phyloP scores from a whole-genome alignment of 2,888 invertebrate species.

The Drosophila fulvimacula region DNA sequence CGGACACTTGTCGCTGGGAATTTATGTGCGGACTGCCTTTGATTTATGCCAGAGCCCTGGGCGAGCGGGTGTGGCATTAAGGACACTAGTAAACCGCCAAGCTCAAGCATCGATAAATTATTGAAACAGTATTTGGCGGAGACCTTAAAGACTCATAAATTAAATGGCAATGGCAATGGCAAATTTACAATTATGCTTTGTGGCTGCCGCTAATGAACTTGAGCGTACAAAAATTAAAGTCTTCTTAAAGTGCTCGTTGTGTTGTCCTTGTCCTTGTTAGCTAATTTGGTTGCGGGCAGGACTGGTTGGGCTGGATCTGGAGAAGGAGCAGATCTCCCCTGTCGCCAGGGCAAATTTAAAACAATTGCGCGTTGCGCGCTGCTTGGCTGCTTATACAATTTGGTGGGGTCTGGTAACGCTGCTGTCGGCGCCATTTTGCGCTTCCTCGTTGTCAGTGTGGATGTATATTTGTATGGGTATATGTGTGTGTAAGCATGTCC shows the following conservation, averaged over 20 bases:
- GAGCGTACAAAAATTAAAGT: conserved; percentile 13
- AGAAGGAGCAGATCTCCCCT: not conserved
- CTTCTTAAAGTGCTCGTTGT: conserved; percentile 12
- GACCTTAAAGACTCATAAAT: conserved; percentile 35
- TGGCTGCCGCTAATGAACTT: conserved; percentile 42
- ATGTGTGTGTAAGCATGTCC: conserved; percentile 35
- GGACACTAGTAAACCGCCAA: conserved; percentile 10
- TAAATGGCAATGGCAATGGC: conserved; percentile 14
- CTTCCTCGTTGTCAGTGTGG: conserved; percentile 11
- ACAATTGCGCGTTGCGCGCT: conserved; percentile 30
- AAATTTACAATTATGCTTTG: conserved; percentile 44
- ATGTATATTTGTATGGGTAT: not conserved
- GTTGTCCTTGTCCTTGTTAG: conserved; percentile 48
- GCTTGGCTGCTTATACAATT: conserved; percentile 19
- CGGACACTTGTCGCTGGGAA: conserved; percentile 62
- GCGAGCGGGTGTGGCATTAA: conserved; percentile 50
- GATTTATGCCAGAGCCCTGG: conserved; percentile 57
- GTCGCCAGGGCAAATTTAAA: conserved; percentile 32
- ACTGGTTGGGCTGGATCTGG: not conserved
- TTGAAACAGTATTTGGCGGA: conserved; percentile 54
- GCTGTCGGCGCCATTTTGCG: conserved; percentile 46
- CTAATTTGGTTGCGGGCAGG: conserved; percentile 28
- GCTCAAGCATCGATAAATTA: conserved; percentile 67
- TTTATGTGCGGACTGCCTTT: conserved; percentile 57
- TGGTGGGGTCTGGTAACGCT: conserved; percentile 33